Conservation (phyloP, 2,888 invertebrate species). For the Andrena chrysosceles region DNA sequence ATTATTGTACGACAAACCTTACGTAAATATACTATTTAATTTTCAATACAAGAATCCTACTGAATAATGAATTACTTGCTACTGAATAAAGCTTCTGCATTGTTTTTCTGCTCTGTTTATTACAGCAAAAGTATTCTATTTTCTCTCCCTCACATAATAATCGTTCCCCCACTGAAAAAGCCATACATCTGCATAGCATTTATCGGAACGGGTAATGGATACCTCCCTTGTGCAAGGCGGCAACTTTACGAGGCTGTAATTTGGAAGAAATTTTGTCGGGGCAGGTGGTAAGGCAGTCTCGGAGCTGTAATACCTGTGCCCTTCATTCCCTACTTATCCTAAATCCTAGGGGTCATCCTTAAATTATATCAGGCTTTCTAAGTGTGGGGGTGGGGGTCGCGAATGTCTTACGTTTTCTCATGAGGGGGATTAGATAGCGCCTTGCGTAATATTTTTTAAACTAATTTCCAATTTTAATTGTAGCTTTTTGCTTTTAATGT, state of each 20-base stretch:
- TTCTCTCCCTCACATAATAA: conserved; percentile 19
- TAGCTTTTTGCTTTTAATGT: too few species aligned
- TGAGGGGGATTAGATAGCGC: too few species aligned
- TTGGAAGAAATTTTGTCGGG: conserved; percentile 64
- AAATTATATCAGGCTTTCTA: too few species aligned
- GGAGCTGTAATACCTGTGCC: conserved; percentile 24
- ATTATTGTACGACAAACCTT: too few species aligned
- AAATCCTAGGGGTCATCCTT: too few species aligned
- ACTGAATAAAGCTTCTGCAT: not conserved
- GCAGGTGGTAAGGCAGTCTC: conserved; percentile 13
- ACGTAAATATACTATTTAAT: too few species aligned
- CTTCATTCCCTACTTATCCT: not conserved
- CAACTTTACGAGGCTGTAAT: conserved; percentile 70
- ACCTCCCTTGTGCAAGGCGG: conserved; percentile 30
- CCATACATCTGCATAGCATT: conserved; percentile 35
- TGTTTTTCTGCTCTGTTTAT: not conserved
- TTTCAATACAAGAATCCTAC: too few species aligned
- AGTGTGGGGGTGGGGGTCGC: too few species aligned
- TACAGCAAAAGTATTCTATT: not conserved
- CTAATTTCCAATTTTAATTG: too few species aligned
- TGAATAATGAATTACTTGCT: not conserved
- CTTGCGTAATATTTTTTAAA: too few species aligned
- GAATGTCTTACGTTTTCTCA: too few species aligned
- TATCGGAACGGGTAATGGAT: conserved; percentile 48
- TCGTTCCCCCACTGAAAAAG: conserved; percentile 1